phyloP scores from a whole-genome alignment of 2,888 invertebrate genomes.

The Oegoconia quadripuncta region DNA sequence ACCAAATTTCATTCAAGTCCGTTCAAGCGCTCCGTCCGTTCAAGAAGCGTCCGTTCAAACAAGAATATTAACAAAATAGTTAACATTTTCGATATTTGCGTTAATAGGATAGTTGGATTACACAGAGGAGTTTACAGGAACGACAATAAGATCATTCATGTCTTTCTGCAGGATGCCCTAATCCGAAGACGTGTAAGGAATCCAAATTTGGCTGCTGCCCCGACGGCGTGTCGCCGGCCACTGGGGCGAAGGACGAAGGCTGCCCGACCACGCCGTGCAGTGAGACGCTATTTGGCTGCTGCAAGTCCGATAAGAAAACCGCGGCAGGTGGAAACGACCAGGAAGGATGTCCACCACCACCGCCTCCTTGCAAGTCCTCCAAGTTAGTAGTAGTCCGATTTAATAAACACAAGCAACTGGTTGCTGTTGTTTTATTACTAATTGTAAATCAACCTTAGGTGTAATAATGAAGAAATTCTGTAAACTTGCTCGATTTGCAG shows the following conservation, averaged over 20 bases:
- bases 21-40: too few relatives aligned
- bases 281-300: constrained; percentile 92
- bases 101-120: too few relatives aligned
- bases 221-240: constrained; percentile 88
- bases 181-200: constrained; percentile 86
- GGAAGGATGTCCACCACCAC: constrained; percentile 89
- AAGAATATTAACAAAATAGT: too few relatives aligned
- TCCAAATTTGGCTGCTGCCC: constrained; percentile 89
- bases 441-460: too few relatives aligned
- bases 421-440: background rate
- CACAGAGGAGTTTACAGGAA: too few relatives aligned
- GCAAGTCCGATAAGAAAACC: constrained; percentile 85
- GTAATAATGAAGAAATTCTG: too few relatives aligned
- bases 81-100: too few relatives aligned
- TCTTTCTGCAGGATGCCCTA: constrained; percentile 82
- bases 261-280: constrained; percentile 87
- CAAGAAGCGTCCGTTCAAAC: too few relatives aligned
- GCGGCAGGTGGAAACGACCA: constrained; percentile 88
- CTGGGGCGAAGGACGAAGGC: constrained; percentile 83
- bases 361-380: constrained; percentile 76
- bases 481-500: too few relatives aligned
- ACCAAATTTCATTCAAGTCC: too few relatives aligned
- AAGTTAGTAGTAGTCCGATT: constrained; percentile 50
- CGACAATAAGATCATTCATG: background rate
- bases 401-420: background rate